Evolutionary conservation across 2,888 invertebrate species (phyloP).

Genomic region (Seira musarum): DNA sequence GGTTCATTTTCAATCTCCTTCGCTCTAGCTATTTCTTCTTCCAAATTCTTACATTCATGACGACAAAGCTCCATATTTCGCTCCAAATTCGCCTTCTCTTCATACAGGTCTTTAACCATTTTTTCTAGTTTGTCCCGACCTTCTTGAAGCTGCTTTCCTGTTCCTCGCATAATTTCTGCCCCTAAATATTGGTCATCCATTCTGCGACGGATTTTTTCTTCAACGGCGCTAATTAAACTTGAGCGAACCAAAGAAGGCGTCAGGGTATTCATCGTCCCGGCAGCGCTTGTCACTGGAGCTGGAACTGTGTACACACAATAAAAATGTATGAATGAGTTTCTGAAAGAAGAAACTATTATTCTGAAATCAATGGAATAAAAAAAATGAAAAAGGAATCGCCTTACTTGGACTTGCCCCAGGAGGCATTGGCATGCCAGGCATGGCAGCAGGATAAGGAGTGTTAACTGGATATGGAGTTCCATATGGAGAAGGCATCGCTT

Average conservation of each 20-base stretch:
- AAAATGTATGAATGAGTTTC: too few species aligned
- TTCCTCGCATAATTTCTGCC: slow-evolving; percentile 65
- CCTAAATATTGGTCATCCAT: slow-evolving; percentile 73
- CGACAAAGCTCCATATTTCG: slow-evolving; percentile 60
- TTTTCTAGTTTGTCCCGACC: slow-evolving; percentile 79
- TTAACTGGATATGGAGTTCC: slow-evolving; percentile 55
- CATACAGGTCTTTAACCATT: slow-evolving; percentile 83
- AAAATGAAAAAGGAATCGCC: background rate
- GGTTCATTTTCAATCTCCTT: slow-evolving; percentile 90
- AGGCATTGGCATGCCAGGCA: slow-evolving; percentile 69
- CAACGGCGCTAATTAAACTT: slow-evolving; percentile 94
- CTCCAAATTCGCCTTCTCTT: slow-evolving; percentile 77
- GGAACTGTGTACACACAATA: slow-evolving; percentile 11
- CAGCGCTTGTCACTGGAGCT: slow-evolving; percentile 18
- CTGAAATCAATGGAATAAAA: background rate
- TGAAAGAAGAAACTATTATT: too few species aligned
- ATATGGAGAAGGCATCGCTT: slow-evolving; percentile 75
- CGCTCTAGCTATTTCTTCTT: slow-evolving; percentile 73
- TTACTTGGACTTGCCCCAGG: slow-evolving; percentile 41
- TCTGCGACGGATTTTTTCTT: slow-evolving; percentile 91
- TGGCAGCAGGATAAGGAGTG: slow-evolving; percentile 56
- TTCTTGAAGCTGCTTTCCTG: slow-evolving; percentile 64
- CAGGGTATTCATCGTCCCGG: slow-evolving; percentile 32
- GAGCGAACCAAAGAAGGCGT: slow-evolving; percentile 79
- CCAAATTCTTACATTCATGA: slow-evolving; percentile 62